A percentile compares a stretch with the other conserved stretches of the same genome.
phyloP scores from a whole-genome alignment of 2,113 vertebrate species.

The Vimba vimba region DNA sequence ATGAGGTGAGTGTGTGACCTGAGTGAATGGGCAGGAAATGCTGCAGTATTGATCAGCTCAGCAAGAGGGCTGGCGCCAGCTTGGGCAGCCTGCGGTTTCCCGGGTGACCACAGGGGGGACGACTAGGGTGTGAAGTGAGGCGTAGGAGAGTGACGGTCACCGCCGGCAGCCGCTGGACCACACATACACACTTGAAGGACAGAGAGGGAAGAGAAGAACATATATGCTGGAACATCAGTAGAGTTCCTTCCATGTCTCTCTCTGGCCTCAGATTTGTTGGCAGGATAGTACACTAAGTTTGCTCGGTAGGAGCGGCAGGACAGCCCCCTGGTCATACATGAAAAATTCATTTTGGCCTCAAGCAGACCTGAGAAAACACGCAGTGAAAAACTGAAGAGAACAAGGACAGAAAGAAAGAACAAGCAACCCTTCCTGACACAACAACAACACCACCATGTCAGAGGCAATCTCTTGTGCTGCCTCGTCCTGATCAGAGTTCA shows the following conservation, averaged over 20 bases:
- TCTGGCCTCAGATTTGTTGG: neutral
- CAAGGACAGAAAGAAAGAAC: conserved; percentile 67
- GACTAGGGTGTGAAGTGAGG: conserved; percentile 66
- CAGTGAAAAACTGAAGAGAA: conserved; percentile 53
- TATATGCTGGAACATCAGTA: neutral
- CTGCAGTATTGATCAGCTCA: conserved; percentile 94
- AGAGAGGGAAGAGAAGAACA: neutral
- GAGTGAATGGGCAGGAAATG: conserved; percentile 99
- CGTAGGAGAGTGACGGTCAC: conserved; percentile 71
- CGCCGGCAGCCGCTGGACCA: conserved; percentile 45
- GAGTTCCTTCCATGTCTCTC: neutral
- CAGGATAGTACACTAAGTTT: neutral
- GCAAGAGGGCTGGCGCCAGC: conserved; percentile 90
- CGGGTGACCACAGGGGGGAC: conserved; percentile 73
- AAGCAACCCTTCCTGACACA: neutral
- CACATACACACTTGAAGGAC: conserved; percentile 57
- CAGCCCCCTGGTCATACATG: conserved; percentile 71
- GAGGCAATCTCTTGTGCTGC: neutral
- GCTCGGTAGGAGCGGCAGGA: conserved; percentile 46
- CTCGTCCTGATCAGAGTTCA: neutral
- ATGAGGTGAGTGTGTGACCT: conserved; percentile 92
- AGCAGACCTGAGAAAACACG: conserved; percentile 71
- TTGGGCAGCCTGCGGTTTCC: conserved; percentile 94
- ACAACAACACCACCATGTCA: neutral
- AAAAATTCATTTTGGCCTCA: conserved; percentile 74